Evolutionary conservation across 2,113 vertebrate genomes (phyloP).

Genomic region (Vanacampus margaritifer): DNA sequence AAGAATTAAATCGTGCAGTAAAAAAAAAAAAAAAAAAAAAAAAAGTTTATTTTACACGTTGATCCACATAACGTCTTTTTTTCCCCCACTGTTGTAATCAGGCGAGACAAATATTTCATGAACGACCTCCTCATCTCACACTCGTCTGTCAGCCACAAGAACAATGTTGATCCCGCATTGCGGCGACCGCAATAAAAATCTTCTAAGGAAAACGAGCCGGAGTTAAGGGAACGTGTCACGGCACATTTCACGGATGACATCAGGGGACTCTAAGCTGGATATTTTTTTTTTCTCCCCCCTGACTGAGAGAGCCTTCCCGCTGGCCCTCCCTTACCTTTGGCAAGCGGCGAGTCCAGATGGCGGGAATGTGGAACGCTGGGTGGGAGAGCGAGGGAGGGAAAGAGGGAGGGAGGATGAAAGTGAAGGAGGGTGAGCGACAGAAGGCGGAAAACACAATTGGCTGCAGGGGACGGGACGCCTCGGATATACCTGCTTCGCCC

Average conservation of each 20-base stretch:
- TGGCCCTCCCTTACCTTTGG: conserved; percentile 66
- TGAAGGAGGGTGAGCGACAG: conserved; percentile 36
- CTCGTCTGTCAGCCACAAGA: conserved; percentile 15
- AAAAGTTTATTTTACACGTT: conserved; percentile 18
- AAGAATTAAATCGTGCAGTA: too few relatives aligned
- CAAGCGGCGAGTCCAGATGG: conserved; percentile 69
- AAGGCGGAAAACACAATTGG: conserved; percentile 56
- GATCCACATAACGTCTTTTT: conserved; percentile 36
- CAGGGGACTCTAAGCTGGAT: neutral
- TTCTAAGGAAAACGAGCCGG: conserved; percentile 15
- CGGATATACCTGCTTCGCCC: conserved; percentile 31
- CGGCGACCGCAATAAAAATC: conserved; percentile 17
- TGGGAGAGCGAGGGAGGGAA: conserved; percentile 10
- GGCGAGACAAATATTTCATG: conserved; percentile 32
- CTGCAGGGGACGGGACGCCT: conserved; percentile 36
- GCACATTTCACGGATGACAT: conserved; percentile 55
- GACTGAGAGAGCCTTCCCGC: neutral
- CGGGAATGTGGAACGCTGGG: conserved; percentile 64
- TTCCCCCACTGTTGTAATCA: conserved; percentile 1
- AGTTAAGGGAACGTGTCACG: conserved; percentile 27
- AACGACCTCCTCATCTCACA: conserved; percentile 5
- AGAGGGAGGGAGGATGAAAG: conserved; percentile 48
- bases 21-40: too few relatives aligned
- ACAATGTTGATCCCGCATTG: conserved; percentile 9
- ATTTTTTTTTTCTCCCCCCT: neutral